A percentile compares a stretch with the other conserved stretches of the same genome.
These are phyloP conservation scores for Lucifuga dentata DNA, from an alignment of 2,113 vertebrate species.

Conservation along the genomic window DNA sequence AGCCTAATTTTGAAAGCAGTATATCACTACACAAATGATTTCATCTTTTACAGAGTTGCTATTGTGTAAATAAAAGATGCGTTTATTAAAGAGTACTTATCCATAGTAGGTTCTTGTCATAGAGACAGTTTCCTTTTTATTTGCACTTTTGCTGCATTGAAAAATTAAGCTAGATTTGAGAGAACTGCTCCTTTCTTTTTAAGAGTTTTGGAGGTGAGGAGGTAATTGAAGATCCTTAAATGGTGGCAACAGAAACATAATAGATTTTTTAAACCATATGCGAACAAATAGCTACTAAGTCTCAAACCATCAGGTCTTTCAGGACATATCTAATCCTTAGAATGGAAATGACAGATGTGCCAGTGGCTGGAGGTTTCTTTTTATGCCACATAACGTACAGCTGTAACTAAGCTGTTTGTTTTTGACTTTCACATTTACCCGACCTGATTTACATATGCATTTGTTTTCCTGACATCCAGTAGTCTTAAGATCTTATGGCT, in stretches of 20 bases:
- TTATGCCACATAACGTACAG: background rate
- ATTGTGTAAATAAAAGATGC: too few species aligned
- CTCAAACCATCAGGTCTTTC: background rate
- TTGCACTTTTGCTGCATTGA: too few species aligned
- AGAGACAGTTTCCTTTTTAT: too few species aligned
- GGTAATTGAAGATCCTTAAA: too few species aligned
- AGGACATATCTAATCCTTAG: background rate
- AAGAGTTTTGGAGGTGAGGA: too few species aligned
- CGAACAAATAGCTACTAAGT: background rate
- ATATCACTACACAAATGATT: too few species aligned
- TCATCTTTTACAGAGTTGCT: too few species aligned
- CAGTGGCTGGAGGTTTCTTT: background rate
- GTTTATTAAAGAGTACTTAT: too few species aligned
- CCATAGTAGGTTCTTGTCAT: too few species aligned
- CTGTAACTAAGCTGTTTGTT: conserved; percentile 19
- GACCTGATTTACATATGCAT: conserved; percentile 73
- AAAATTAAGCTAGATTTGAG: too few species aligned
- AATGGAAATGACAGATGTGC: background rate
- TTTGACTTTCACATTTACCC: conserved; percentile 25
- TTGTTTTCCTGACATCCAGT: conserved; percentile 72
- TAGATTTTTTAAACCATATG: background rate
- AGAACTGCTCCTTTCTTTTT: too few species aligned
- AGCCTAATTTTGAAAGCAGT: too few species aligned
- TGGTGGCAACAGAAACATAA: background rate
- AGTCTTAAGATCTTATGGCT: conserved; percentile 68